These are phyloP conservation scores for Tragelaphus buxtoni DNA, from an alignment of 2,113 vertebrate species.

Conservation along the genomic window DNA sequence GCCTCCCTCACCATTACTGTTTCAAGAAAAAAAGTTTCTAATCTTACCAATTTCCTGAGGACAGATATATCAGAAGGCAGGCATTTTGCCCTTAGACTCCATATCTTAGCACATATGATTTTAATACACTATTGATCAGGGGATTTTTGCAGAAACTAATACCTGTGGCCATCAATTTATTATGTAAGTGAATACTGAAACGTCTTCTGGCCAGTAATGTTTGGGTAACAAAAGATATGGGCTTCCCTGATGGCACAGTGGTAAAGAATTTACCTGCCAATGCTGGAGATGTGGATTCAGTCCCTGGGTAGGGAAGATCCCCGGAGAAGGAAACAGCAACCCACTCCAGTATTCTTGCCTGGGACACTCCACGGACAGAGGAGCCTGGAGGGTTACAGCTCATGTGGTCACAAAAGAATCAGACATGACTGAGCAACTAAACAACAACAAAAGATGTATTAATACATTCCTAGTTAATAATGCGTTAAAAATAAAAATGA, in stretches of 20 bases:
- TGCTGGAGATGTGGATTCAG: neutral
- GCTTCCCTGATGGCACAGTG: neutral
- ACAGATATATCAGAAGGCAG: neutral
- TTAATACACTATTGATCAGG: neutral
- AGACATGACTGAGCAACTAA: neutral
- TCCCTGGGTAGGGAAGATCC: neutral
- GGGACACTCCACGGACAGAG: neutral
- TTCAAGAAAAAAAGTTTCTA: neutral
- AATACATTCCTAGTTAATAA: neutral
- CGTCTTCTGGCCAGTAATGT: neutral
- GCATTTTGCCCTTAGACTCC: neutral
- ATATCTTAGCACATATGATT: neutral
- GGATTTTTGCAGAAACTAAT: neutral
- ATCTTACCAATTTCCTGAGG: neutral
- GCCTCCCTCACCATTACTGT: neutral
- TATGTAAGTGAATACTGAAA: neutral
- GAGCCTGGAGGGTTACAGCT: neutral
- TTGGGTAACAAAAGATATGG: neutral
- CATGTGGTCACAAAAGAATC: neutral
- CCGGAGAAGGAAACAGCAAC: neutral
- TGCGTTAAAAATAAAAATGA: slow-evolving; percentile 21
- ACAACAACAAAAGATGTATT: neutral
- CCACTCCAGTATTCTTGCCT: neutral
- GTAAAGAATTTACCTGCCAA: neutral
- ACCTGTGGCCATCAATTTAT: neutral